phyloP scores from a whole-genome alignment of 2,888 invertebrate genomes.

The Ecdyonurus torrentis region DNA sequence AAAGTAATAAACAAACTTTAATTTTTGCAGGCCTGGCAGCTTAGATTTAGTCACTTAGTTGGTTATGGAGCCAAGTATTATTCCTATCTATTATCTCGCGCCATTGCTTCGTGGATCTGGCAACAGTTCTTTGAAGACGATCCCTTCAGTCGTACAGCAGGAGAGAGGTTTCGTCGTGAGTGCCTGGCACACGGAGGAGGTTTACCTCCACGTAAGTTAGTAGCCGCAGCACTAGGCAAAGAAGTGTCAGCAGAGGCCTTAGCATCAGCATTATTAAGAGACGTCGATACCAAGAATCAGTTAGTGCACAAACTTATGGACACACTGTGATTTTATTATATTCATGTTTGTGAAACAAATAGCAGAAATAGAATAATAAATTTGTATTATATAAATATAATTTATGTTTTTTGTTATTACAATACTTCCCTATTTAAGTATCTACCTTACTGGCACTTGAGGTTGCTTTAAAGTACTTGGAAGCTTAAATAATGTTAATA shows the following conservation, averaged over 20 bases:
- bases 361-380: too few species aligned
- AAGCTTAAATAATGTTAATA: too few species aligned
- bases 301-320: slow-evolving; percentile 20
- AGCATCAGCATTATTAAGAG: slow-evolving; percentile 52
- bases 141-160: slow-evolving; percentile 59
- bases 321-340: too few species aligned
- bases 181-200: slow-evolving; percentile 81
- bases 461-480: too few species aligned
- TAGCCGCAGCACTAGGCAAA: slow-evolving; percentile 59
- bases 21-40: slow-evolving; percentile 66
- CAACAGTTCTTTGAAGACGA: slow-evolving; percentile 62
- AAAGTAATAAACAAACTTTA: slow-evolving; percentile 3
- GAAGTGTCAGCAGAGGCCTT: slow-evolving; percentile 58
- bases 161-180: slow-evolving; percentile 57
- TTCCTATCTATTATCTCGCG: slow-evolving; percentile 87
- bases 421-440: too few species aligned
- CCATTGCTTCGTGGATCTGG: slow-evolving; percentile 89
- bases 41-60: slow-evolving; percentile 88
- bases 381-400: too few species aligned
- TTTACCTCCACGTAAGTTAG: slow-evolving; percentile 57
- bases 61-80: slow-evolving; percentile 99
- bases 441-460: too few species aligned
- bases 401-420: too few species aligned
- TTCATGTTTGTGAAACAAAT: too few species aligned
- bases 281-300: slow-evolving; percentile 31